Conservation (phyloP, 2,888 invertebrate species). For the Epirrhoe alternata region DNA sequence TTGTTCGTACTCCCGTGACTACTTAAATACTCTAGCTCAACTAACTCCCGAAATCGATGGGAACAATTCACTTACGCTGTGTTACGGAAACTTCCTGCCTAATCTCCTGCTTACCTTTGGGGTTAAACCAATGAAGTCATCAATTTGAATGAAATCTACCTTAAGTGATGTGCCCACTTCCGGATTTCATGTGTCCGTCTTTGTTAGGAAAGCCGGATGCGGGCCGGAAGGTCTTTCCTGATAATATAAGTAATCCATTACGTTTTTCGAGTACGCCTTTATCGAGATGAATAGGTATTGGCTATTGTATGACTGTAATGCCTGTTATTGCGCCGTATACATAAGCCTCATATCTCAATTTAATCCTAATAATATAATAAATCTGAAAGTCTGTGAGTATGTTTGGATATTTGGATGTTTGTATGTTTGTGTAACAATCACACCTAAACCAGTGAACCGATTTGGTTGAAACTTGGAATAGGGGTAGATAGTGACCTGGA, state of each 20-base stretch:
- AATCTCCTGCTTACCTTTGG: conserved; percentile 67
- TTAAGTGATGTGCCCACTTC: conserved; percentile 47
- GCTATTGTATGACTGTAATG: too few relatives aligned
- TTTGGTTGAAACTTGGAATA: too few relatives aligned
- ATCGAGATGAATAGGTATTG: background rate
- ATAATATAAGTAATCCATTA: background rate
- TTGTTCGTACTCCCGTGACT: background rate
- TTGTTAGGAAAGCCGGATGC: background rate
- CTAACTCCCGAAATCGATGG: conserved; percentile 52
- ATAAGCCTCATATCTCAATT: too few relatives aligned
- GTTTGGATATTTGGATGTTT: too few relatives aligned
- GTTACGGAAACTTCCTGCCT: conserved; percentile 70
- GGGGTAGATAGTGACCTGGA: too few relatives aligned
- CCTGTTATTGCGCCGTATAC: too few relatives aligned
- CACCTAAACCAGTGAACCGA: too few relatives aligned
- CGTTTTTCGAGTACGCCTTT: background rate
- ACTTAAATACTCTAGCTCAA: conserved; percentile 17
- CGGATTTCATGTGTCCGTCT: conserved; percentile 9
- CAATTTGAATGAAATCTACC: conserved; percentile 74
- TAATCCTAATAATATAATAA: too few relatives aligned
- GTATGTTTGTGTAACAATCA: too few relatives aligned
- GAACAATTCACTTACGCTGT: conserved; percentile 67
- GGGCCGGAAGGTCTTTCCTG: background rate
- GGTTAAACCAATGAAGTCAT: conserved; percentile 78
- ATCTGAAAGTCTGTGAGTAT: too few relatives aligned